A percentile compares a stretch with the other conserved stretches of the same genome.
phyloP scores from a whole-genome alignment of 2,888 invertebrate genomes.

The Xestia xanthographa region DNA sequence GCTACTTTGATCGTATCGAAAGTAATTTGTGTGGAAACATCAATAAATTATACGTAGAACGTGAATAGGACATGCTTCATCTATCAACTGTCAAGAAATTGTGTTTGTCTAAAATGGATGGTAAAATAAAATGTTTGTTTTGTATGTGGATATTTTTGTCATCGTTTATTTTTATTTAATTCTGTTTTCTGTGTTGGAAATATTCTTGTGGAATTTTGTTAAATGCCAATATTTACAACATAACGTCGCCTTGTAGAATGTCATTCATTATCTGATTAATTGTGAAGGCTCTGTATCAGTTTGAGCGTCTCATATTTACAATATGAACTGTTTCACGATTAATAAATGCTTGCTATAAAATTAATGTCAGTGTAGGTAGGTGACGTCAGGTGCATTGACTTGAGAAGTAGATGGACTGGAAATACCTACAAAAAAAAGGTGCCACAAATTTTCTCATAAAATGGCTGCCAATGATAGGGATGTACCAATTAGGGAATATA shows the following conservation, averaged over 20 bases:
- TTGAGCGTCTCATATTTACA: conserved; percentile 18
- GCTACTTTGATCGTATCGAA: conserved; percentile 35
- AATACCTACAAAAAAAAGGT: no score
- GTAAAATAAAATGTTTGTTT: conserved; percentile 8
- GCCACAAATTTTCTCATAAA: no score
- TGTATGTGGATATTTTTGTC: conserved; percentile 7
- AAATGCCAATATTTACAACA: conserved; percentile 15
- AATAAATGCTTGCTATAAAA: conserved; percentile 5
- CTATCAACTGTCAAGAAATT: conserved; percentile 26
- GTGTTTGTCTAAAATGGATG: conserved; percentile 20
- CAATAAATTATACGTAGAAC: conserved; percentile 36
- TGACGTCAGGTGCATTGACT: background rate
- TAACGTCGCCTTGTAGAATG: background rate
- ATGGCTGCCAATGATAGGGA: no score
- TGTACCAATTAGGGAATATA: no score
- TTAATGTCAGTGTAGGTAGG: background rate
- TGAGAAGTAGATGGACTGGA: no score
- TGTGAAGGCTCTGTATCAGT: conserved; percentile 9
- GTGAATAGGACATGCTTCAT: conserved; percentile 13
- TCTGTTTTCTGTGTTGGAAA: background rate
- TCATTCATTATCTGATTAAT: conserved; percentile 24
- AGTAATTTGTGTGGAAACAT: conserved; percentile 38
- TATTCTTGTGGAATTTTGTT: background rate
- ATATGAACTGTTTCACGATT: conserved; percentile 4
- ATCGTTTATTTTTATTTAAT: background rate